Base-by-base conservation (phyloP, 2,888 invertebrate genomes). In the Clistopyga incitator region DNA sequence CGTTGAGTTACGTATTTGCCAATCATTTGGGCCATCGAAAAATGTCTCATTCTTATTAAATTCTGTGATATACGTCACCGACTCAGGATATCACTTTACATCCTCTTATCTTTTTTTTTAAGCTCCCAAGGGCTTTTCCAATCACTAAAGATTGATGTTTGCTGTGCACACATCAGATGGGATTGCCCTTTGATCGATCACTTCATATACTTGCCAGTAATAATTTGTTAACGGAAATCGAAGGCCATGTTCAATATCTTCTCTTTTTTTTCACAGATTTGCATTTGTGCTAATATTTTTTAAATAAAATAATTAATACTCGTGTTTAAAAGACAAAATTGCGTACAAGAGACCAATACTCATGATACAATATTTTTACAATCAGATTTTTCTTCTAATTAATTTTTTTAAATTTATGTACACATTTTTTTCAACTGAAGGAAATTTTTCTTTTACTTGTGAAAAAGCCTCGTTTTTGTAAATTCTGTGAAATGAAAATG, bases 141-240 rank as follows among this genome's bases (percentile, higher is more conserved):
- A 75, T 71, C 54, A 56, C 64, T 59, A 25, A 45, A 56, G 56
- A 78, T 71, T 59, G 56, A 76, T 71, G 74, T 82, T 78, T 82
- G 64, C 75, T 68, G 29, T 20, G 45, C 38, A 78, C 38, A 67
- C 54, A 75, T 34, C n/a, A 45, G 38, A 75, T 71, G 68, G 78
- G 70, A 75, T 78, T 78, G 78, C 42, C 70, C 34, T 47, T 71
- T 82, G 78, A 82, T 78, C 25, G 78, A 82, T 82, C 29, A 70
- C 74, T 82, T 50, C 18, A 67, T 68, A 72, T 23, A 75, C 54
- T 11, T 11, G 13, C 23, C 3, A 0, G 23, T 54, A 20, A 23
- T 3, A 54, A 11, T 54, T 54, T 54, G 23, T 23, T 11, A 54
- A 54, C 1, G 11, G 20, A 54, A 54, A 54, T 20, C 4, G 20